Conservation (phyloP, 2,888 invertebrate genomes). For the Aradus depressus region DNA sequence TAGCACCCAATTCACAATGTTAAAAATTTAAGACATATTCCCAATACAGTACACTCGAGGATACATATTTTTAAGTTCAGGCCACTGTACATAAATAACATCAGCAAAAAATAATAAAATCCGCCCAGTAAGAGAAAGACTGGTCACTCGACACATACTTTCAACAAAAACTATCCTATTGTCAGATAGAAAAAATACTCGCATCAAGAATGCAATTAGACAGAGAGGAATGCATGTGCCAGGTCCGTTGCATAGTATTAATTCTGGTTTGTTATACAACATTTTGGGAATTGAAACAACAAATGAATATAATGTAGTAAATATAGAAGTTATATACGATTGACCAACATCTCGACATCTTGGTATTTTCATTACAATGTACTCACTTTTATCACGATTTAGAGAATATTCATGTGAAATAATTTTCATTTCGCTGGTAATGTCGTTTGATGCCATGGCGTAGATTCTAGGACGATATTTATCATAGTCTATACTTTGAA, state of each 20-base stretch:
- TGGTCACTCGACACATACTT: slow-evolving; percentile 85
- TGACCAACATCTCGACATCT: slow-evolving; percentile 82
- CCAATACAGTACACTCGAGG: slow-evolving; percentile 66
- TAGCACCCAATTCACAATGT: slow-evolving; percentile 1
- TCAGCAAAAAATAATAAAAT: slow-evolving; percentile 76
- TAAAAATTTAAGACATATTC: slow-evolving; percentile 39
- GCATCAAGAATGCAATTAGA: slow-evolving; percentile 60
- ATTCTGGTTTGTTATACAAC: slow-evolving; percentile 57
- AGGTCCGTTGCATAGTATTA: slow-evolving; percentile 88
- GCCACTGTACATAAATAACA: slow-evolving; percentile 88
- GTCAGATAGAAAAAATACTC: slow-evolving; percentile 51
- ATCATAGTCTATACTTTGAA: slow-evolving; percentile 48
- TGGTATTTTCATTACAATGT: slow-evolving; percentile 52
- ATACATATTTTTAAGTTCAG: slow-evolving; percentile 53
- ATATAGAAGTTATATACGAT: slow-evolving; percentile 64
- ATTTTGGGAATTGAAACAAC: slow-evolving; percentile 57
- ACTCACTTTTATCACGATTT: slow-evolving; percentile 35
- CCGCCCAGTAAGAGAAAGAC: slow-evolving; percentile 78
- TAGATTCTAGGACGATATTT: slow-evolving; percentile 66
- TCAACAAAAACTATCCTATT: slow-evolving; percentile 82
- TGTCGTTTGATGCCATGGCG: slow-evolving; percentile 65
- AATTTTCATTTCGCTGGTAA: slow-evolving; percentile 60
- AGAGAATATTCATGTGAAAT: slow-evolving; percentile 34
- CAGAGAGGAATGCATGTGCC: slow-evolving; percentile 93
- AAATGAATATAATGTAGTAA: slow-evolving; percentile 65